These are phyloP conservation scores for Agapornis canus DNA, from an alignment of 2,797 vertebrate species.

Conservation along the genomic window DNA sequence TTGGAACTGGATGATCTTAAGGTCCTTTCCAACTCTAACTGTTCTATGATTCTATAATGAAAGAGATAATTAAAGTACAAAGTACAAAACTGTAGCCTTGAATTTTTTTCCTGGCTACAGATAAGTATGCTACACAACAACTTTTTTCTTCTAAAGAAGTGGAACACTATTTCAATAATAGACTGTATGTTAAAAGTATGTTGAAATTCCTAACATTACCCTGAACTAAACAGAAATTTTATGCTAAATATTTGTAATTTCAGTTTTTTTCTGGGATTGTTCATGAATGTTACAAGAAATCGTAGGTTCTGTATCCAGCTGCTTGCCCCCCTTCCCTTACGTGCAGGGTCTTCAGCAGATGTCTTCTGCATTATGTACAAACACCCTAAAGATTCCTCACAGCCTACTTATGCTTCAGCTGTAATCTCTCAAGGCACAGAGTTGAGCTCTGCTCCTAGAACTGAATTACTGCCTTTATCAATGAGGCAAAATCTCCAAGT, in stretches of 20 bases:
- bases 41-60: neutral
- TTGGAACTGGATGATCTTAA: no score
- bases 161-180: neutral
- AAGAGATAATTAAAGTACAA: neutral
- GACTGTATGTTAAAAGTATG: neutral
- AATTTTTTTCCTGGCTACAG: neutral
- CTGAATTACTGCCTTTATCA: neutral
- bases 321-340: neutral
- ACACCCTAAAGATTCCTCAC: neutral
- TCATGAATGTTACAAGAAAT: neutral
- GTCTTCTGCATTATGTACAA: fast-evolving
- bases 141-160: neutral
- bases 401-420: neutral
- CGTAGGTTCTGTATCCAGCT: neutral
- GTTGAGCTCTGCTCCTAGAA: neutral
- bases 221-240: neutral
- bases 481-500: neutral
- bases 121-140: neutral
- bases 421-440: neutral
- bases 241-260: neutral
- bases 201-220: neutral
- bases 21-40: no score
- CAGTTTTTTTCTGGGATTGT: neutral
- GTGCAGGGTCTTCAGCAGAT: neutral
- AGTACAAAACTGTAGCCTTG: neutral